Evolutionary conservation across 2,888 invertebrate species (phyloP), one percentile per base, ranked within the genome.

Genomic region (Oligia latruncula): DNA sequence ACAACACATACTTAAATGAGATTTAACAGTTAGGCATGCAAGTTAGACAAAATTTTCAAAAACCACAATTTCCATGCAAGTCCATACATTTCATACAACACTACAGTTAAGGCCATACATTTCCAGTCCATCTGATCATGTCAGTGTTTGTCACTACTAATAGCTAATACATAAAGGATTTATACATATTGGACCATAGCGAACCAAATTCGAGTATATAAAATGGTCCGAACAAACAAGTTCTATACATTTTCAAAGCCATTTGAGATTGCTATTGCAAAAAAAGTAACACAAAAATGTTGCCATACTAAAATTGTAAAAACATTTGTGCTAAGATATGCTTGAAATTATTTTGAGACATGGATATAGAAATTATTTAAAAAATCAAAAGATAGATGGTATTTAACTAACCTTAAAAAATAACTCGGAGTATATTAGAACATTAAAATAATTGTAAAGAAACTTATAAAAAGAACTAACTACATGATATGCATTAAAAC

Each of bases 401-500:
- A 60, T 70, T 72, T 40, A 66, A 74, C 62, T 82, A 77, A 62
- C 35, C 20, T 71, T 85, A 74, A 60, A 29, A 77, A 81, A 74
- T 11, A 78, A 85, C 65, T 82, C 6, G 23, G 75, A 84, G 81
- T 81, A 79, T 84, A 80, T 64, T 2, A 71, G n/a, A 20, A 80
- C 13, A 76, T 72, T 77, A 70, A 82, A 79, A 77, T 62, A 74
- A 83, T 82, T 67, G 55, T 85, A 71, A 72, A 83, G 17, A 76
- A 82, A 79, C 82, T 67, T 73, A 81, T n/a, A 60, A 82, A 49
- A 72, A 80, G 40, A 88, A 81, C 72, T 85, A 85, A 78, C 81
- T 88, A 88, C n/a, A 77, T 90, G 90, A 90, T 90, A 90, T 90
- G 90, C 89, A 88, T 90, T 65, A 87, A 86, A 85, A 88, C 58